Evolutionary conservation across 2,888 invertebrate species (phyloP).

Genomic region (Hanleya hanleyi): DNA sequence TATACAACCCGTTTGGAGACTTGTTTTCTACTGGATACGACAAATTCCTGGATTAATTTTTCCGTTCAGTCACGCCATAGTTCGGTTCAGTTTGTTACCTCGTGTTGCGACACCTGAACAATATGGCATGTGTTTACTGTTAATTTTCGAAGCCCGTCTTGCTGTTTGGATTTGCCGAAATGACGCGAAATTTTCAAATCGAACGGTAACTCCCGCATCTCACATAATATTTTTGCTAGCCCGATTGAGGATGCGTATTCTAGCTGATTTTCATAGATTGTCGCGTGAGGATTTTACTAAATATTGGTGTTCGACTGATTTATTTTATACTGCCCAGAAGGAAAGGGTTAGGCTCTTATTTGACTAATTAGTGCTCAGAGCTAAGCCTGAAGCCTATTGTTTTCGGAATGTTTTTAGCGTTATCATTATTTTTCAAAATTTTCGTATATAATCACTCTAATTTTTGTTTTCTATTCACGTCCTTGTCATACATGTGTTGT

Average conservation of each 20-base stretch:
- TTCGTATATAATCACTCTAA: too few species aligned
- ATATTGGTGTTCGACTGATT: background rate
- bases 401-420: too few species aligned
- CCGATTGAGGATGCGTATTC: background rate
- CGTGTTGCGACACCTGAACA: background rate
- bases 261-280: background rate
- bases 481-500: too few species aligned
- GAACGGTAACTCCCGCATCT: background rate
- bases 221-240: background rate
- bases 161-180: background rate
- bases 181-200: background rate
- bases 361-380: too few species aligned
- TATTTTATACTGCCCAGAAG: background rate
- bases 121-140: background rate
- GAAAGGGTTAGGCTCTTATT: background rate
- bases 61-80: background rate
- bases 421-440: too few species aligned
- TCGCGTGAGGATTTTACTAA: background rate
- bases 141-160: background rate
- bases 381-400: too few species aligned
- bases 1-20: background rate
- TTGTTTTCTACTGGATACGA: background rate
- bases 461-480: too few species aligned
- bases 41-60: background rate
- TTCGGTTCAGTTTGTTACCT: background rate